phyloP scores from a whole-genome alignment of 2,888 invertebrate genomes.

The Pemphredon lugubris region DNA sequence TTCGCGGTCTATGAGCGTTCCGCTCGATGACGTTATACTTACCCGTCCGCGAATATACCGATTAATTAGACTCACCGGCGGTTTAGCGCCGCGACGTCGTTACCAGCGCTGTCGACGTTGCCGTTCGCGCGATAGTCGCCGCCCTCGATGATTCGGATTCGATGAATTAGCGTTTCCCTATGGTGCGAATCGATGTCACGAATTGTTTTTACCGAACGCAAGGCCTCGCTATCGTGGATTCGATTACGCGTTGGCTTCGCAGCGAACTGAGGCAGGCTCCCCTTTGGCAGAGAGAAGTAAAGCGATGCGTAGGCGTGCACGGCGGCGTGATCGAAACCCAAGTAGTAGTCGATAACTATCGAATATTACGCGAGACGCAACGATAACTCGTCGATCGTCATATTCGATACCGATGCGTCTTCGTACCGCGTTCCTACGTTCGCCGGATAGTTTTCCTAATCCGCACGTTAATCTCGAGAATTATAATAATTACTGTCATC shows the following conservation, averaged over 20 bases:
- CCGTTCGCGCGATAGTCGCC: too few relatives aligned
- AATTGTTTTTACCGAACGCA: conserved; percentile 62
- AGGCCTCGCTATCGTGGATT: conserved; percentile 30
- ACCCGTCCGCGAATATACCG: conserved; percentile 36
- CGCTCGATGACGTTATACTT: conserved; percentile 30
- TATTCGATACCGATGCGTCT: neutral
- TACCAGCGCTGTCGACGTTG: conserved; percentile 12
- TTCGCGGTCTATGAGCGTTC: too few relatives aligned
- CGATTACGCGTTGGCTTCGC: conserved; percentile 9
- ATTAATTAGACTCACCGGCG: conserved; percentile 30
- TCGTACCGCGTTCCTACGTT: neutral
- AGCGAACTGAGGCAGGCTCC: neutral
- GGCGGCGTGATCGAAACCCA: neutral
- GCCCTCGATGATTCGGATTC: conserved; percentile 36
- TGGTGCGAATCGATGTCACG: conserved; percentile 55
- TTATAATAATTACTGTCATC: neutral
- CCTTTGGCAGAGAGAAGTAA: neutral
- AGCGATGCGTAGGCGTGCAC: neutral
- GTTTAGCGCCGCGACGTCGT: conserved; percentile 28
- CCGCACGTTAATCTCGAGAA: neutral
- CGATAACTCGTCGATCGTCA: neutral
- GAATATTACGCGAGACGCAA: neutral
- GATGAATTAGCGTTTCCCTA: conserved; percentile 62
- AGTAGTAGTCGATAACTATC: neutral
- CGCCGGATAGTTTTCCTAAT: neutral